Percentiles rank a stretch among this genome's conserved stretches.
Evolutionary conservation across 2,797 vertebrate species (phyloP).

Genomic region (Myotis daubentonii): DNA sequence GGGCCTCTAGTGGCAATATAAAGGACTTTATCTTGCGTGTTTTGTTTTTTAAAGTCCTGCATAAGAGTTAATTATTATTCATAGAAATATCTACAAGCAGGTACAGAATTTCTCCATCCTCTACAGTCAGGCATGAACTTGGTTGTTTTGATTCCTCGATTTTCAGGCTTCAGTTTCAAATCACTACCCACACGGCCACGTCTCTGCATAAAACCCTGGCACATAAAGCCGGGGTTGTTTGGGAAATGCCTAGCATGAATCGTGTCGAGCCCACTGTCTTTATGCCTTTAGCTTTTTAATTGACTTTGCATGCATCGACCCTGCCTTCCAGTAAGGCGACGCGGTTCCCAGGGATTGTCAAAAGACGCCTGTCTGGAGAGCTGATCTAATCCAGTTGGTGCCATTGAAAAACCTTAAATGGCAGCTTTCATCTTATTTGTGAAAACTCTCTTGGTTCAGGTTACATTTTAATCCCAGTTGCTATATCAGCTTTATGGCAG

Average conservation of each 20-base stretch:
- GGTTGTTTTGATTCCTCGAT: constrained; percentile 29
- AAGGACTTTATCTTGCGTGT: neutral
- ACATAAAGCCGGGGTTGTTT: constrained; percentile 42
- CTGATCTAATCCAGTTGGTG: constrained; percentile 72
- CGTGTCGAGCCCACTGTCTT: constrained; percentile 42
- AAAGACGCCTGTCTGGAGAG: constrained; percentile 72
- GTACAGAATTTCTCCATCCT: constrained; percentile 36
- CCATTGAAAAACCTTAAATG: constrained; percentile 76
- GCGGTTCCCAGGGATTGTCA: constrained; percentile 70
- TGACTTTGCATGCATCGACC: constrained; percentile 68
- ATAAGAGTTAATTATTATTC: constrained; percentile 37
- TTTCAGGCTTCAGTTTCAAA: constrained; percentile 60
- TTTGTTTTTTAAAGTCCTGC: neutral
- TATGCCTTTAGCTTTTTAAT: constrained; percentile 67
- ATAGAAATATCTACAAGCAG: neutral
- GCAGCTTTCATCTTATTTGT: constrained; percentile 68
- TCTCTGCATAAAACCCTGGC: neutral
- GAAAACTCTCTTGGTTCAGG: constrained; percentile 46
- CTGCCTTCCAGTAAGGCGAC: constrained; percentile 70
- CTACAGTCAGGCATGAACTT: neutral
- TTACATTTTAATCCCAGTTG: constrained; percentile 70
- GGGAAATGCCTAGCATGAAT: constrained; percentile 33
- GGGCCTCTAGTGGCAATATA: neutral
- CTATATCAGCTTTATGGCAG: constrained; percentile 63
- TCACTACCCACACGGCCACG: neutral